Evolutionary conservation across 2,888 invertebrate genomes (phyloP).

Genomic region (Agrochola macilenta): DNA sequence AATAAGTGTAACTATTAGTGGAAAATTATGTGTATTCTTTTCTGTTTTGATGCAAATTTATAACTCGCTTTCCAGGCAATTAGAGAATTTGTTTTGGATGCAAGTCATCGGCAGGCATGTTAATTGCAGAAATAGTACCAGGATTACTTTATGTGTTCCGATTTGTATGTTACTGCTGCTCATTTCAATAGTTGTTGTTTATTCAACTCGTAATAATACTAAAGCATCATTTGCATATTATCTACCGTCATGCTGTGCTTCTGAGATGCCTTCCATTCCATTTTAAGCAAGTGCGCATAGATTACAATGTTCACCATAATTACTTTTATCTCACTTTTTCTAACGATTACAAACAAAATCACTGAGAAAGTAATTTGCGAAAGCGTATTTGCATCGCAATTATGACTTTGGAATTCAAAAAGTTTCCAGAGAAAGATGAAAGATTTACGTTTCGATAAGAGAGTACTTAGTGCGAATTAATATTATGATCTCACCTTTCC

Average conservation of each 20-base stretch:
- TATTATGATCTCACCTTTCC: slow-evolving; percentile 82
- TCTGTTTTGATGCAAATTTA: not conserved
- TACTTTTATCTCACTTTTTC: slow-evolving; percentile 45
- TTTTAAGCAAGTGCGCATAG: slow-evolving; percentile 21
- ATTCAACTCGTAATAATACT: slow-evolving; percentile 5
- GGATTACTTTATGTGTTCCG: not conserved
- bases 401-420: slow-evolving; percentile 58
- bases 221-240: slow-evolving; percentile 43
- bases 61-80: not conserved
- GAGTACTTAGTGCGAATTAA: slow-evolving; percentile 70
- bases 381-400: slow-evolving; percentile 63
- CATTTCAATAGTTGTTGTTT: slow-evolving; percentile 3
- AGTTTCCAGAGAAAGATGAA: slow-evolving; percentile 48
- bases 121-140: not conserved
- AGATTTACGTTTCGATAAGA: slow-evolving; percentile 70
- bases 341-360: slow-evolving; percentile 54
- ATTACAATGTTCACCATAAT: slow-evolving; percentile 44
- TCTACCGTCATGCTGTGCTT: slow-evolving; percentile 49
- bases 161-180: slow-evolving; percentile 7
- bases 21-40: not conserved
- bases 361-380: slow-evolving; percentile 62
- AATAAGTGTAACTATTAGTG: too few species aligned
- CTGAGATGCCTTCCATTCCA: slow-evolving; percentile 18
- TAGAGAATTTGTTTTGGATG: not conserved
- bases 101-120: too few species aligned